Evolutionary conservation across 2,113 vertebrate genomes (phyloP), one percentile per base, ranked within the genome.

Genomic region (Cygnus buccinator): DNA sequence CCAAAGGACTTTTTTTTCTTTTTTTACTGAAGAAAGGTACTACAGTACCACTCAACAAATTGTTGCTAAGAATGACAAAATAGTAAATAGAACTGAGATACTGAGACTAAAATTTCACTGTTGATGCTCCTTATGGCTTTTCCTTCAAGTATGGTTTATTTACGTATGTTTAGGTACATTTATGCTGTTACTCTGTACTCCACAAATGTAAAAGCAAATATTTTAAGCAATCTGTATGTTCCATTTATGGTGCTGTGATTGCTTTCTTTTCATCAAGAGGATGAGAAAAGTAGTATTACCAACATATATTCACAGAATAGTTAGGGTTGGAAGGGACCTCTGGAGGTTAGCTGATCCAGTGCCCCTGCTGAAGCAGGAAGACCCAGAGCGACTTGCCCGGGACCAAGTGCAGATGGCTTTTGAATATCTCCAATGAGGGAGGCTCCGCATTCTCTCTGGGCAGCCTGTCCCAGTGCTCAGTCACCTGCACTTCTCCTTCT

Each of bases 41-140:
- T 75, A 4, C 9, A 31, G 37, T 62, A 72, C 41, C 3, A 7
- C 58, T 84, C 23, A 52, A 75, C 18, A 66, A 54, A 22, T 16
- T 48, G 14, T 43, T 89, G 29, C 35, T 39, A 44, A 26, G 41
- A 77, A 55, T 61, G n/a, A 23, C 22, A 43, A 54, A 37, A 55
- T 62, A 55, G 37, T 20, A 70, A 72, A 39, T 37, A 43, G 59
- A 61, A 37, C 15, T 74, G 62, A 78, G 39, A 54, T 88, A 43
- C 1, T 39, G 33, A 82, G 21, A 23, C 9, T 61, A 63, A 72
- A 79, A 68, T 73, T 59, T 79, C 54, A 25, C 4, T 91, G 22
- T n/a, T 81, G 50, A 16, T 0, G 1, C 21, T 66, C 1, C 0
- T 74, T 71, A 17, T 9, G 11, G 11, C 46, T 57, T 41, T 73